Evolutionary conservation across 2,888 invertebrate species (phyloP).

Genomic region (Cremastinae sp.): DNA sequence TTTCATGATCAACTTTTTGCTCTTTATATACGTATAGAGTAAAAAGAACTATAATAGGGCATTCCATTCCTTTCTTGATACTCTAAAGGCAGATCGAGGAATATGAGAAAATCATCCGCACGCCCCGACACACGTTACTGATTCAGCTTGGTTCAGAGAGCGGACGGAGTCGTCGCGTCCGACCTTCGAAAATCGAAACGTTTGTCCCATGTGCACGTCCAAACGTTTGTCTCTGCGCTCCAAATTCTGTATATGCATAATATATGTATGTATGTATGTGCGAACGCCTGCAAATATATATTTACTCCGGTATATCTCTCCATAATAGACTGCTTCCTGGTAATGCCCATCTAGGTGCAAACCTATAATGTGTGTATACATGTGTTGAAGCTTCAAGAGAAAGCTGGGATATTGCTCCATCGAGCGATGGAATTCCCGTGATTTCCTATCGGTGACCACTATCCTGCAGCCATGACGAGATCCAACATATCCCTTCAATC

Average conservation of each 20-base stretch:
- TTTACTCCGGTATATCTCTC: constrained; percentile 15
- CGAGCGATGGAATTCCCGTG: constrained; percentile 51
- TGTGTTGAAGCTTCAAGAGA: not conserved
- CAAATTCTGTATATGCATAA: constrained; percentile 16
- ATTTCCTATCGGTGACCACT: constrained; percentile 56
- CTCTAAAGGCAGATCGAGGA: too few species aligned
- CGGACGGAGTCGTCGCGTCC: too few species aligned
- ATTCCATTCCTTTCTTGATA: too few species aligned
- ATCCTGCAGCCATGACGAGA: constrained; percentile 48
- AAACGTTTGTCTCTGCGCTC: not conserved
- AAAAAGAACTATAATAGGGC: too few species aligned
- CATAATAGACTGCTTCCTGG: constrained; percentile 64
- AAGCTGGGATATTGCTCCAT: constrained; percentile 51
- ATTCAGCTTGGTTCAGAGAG: too few species aligned
- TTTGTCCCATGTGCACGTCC: constrained; percentile 18
- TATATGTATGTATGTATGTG: constrained; percentile 3
- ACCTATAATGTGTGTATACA: constrained; percentile 52
- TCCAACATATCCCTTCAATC: constrained; percentile 48
- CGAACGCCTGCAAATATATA: constrained; percentile 15
- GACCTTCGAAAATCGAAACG: constrained; percentile 5
- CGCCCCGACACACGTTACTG: too few species aligned
- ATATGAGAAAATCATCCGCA: too few species aligned
- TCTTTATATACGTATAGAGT: too few species aligned
- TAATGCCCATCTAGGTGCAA: constrained; percentile 48
- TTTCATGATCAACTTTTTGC: too few species aligned